Conservation (phyloP, 2,888 invertebrate genomes). For the Phaonia tiefii region DNA sequence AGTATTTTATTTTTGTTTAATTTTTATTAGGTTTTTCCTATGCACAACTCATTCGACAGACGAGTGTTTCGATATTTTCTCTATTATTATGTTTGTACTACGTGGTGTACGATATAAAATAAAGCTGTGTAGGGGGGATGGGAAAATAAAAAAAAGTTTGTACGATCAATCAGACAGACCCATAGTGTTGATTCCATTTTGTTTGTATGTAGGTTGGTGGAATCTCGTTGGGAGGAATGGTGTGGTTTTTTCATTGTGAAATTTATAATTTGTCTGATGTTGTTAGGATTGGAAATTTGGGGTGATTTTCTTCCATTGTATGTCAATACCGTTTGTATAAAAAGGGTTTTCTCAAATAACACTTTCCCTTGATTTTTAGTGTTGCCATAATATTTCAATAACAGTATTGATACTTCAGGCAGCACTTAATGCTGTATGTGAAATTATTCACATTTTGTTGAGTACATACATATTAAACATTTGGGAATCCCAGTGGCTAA, state of each 20-base stretch:
- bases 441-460: too few species aligned
- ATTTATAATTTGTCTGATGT: conserved; percentile 24
- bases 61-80: conserved; percentile 9
- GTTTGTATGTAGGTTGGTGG: neutral
- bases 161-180: conserved; percentile 39
- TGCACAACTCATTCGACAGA: neutral
- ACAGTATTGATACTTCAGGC: too few species aligned
- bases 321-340: conserved; percentile 3
- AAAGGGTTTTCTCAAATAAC: conserved; percentile 20
- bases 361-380: conserved; percentile 39
- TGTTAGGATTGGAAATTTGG: conserved; percentile 22
- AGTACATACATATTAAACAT: too few species aligned
- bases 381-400: too few species aligned
- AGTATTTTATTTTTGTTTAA: neutral
- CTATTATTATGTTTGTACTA: conserved; percentile 40
- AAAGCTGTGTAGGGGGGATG: conserved; percentile 43
- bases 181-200: conserved; percentile 29
- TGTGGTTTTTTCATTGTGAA: conserved; percentile 38
- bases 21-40: conserved; percentile 65
- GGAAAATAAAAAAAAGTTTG: conserved; percentile 32
- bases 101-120: conserved; percentile 56
- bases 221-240: neutral
- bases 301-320: too few species aligned
- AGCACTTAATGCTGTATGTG: too few species aligned
- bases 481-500: too few species aligned